Evolutionary conservation across 2,113 vertebrate genomes (phyloP), one percentile per base, ranked within the genome.

Genomic region (Trochalopteron elliotii): DNA sequence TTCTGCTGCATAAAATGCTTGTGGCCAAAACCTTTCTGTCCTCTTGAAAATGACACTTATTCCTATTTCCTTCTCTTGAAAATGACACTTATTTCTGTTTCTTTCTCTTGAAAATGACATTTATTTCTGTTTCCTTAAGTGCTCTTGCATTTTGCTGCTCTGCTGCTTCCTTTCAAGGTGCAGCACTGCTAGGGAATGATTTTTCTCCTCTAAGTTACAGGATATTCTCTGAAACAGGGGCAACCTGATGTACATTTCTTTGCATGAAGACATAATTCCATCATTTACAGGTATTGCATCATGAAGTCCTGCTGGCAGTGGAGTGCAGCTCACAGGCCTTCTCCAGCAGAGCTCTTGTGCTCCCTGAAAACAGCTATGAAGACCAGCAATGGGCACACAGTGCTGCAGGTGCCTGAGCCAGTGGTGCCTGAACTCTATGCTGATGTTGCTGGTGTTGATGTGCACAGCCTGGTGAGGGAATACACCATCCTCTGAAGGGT

Each of bases 281-380:
- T 37, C 5, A 30, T 65, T 80, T 83, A 13, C 96, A 99, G 99
- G 91, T 98, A 99, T 11, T 47, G 90, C 30, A 93, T 99, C 91
- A 99, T 99, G 96, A 99, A 98, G 94, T 87, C 96, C 44, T 99
- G 99, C 95, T 99, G 99, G 98, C 98, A 98, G 17, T 99, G 99
- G 99, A 98, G 92, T 78, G 98, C 98, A 60, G 64, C 96, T 23
- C 96, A 98, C 14, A 97, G 99, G 7, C 98, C 98, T 15, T 93
- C 97, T 10, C 96, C 98, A 68, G 77, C 88, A 27, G 98, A 98
- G 23, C 89, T 99, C 71, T 77, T 83, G 53, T 95, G 57, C 28
- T 98, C 97, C 75, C 97, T 99, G 9, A 85, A 97, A 80, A 89
- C 91, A 21, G 98, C 97, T 9, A 76, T 98, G 52, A 99, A 98